These are phyloP conservation scores for Crenichthys baileyi DNA, from an alignment of 2,797 vertebrate genomes.

Conservation along the genomic window DNA sequence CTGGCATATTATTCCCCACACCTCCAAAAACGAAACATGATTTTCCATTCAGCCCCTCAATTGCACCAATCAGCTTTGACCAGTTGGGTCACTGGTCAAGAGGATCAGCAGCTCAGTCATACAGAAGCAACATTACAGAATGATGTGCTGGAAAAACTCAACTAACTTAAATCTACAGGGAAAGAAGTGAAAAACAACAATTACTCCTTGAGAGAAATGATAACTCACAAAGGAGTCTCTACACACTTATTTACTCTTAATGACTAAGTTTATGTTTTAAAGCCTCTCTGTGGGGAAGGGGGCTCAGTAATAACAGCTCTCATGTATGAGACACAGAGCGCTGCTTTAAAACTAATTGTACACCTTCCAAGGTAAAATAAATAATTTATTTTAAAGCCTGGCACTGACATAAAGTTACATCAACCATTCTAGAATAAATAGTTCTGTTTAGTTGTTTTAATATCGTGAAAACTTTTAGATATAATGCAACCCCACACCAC, in stretches of 20 bases:
- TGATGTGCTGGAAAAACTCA: not conserved
- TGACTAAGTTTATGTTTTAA: not conserved
- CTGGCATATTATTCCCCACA: not conserved
- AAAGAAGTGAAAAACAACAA: constrained; percentile 1
- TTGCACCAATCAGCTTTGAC: not conserved
- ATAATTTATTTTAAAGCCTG: not conserved
- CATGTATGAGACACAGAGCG: not conserved
- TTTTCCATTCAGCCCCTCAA: not conserved
- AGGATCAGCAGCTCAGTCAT: not conserved
- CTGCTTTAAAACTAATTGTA: not conserved
- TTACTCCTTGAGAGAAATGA: not conserved
- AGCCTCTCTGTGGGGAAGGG: not conserved
- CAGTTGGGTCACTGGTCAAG: not conserved
- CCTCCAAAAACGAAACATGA: not conserved
- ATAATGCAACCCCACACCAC: not conserved
- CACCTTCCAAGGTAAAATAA: not conserved
- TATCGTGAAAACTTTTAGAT: not conserved
- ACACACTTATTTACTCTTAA: not conserved
- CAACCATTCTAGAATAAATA: not conserved
- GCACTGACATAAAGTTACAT: not conserved
- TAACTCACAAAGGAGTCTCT: not conserved
- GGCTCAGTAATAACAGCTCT: not conserved
- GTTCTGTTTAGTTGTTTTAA: no score
- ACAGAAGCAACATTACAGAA: not conserved
- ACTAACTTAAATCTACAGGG: not conserved